Evolutionary conservation across 2,113 vertebrate genomes (phyloP).

Genomic region (Ploceus nigricollis): DNA sequence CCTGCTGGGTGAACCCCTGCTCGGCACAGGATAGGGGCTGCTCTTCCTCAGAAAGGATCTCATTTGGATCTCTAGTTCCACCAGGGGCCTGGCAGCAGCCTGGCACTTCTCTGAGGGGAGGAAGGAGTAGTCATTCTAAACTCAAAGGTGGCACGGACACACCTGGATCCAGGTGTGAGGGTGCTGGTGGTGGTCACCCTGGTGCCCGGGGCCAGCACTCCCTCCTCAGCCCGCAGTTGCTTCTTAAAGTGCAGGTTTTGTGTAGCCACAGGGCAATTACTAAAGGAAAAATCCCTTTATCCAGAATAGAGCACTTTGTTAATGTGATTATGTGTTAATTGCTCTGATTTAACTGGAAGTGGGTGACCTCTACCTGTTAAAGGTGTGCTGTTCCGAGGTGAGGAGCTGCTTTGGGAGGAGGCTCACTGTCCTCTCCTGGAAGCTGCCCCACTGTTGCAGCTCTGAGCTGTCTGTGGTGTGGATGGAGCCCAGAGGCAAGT

Average conservation of each 20-base stretch:
- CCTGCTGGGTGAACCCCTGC: slow-evolving; percentile 25
- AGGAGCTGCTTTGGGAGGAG: neutral
- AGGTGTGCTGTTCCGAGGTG: neutral
- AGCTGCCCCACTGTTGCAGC: neutral
- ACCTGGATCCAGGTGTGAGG: neutral
- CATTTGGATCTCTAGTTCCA: neutral
- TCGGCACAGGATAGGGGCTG: neutral
- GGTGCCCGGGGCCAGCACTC: neutral
- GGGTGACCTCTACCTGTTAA: slow-evolving; percentile 16
- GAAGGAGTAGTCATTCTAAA: no score
- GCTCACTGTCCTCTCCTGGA: neutral
- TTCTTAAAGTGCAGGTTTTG: neutral
- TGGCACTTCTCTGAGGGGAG: neutral
- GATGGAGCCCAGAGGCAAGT: neutral
- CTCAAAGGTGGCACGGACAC: neutral
- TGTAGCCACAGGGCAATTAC: neutral
- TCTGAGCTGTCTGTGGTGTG: neutral
- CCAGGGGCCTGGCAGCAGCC: neutral
- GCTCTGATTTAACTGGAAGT: neutral
- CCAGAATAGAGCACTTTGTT: neutral
- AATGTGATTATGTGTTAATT: slow-evolving; percentile 36
- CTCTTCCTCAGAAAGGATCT: neutral
- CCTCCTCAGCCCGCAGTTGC: rapidly evolving
- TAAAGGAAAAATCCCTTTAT: slow-evolving; percentile 34
- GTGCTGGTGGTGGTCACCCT: rapidly evolving